These are phyloP conservation scores for Cavia porcellus DNA, from an alignment of 2,113 vertebrate species.

Conservation along the genomic window DNA sequence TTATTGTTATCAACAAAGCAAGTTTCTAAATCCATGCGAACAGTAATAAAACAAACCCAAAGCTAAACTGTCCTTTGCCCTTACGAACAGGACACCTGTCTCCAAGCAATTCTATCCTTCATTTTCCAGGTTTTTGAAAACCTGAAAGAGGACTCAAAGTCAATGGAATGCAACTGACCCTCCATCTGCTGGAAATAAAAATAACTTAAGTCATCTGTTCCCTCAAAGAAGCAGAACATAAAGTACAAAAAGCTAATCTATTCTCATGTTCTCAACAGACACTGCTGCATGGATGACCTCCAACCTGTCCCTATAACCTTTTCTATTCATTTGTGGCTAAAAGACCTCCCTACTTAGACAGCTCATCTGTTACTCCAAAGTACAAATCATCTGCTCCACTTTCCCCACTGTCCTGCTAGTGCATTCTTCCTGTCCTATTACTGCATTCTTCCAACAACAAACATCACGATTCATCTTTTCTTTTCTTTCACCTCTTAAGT, in stretches of 20 bases:
- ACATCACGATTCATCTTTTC: neutral
- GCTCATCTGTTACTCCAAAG: neutral
- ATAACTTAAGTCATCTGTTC: conserved; percentile 31
- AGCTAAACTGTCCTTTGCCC: neutral
- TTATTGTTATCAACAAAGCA: neutral
- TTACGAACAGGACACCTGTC: neutral
- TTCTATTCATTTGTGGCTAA: neutral
- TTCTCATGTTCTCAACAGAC: neutral
- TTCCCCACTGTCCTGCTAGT: neutral
- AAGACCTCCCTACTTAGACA: neutral
- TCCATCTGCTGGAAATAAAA: conserved; percentile 66
- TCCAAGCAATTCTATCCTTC: neutral
- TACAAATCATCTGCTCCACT: neutral
- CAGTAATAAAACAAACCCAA: neutral
- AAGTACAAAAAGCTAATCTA: neutral
- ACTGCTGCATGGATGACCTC: neutral
- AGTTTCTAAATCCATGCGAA: conserved; percentile 21
- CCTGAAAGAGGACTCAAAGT: neutral
- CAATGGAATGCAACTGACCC: neutral
- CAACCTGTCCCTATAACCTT: neutral
- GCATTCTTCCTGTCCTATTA: neutral
- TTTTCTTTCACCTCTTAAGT: neutral
- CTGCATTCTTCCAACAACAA: neutral
- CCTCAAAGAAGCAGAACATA: neutral
- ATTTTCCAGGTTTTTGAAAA: neutral